Conservation (phyloP, 2,888 invertebrate genomes). For the Drosophila pullipes region DNA sequence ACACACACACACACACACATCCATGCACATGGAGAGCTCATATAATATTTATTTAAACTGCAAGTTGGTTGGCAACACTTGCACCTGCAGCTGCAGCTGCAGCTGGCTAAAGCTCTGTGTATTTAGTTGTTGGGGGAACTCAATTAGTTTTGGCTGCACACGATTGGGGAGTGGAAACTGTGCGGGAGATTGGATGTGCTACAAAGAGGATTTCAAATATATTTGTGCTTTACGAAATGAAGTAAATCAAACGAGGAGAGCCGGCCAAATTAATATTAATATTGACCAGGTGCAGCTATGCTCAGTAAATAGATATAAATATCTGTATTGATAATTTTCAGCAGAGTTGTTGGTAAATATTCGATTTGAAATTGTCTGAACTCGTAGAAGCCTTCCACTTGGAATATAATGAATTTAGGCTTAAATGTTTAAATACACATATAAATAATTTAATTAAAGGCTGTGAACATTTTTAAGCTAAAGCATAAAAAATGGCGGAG, state of each 20-base stretch:
- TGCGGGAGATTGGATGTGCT: neutral
- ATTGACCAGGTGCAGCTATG: conserved; percentile 11
- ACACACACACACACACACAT: conserved; percentile 18
- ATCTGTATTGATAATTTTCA: neutral
- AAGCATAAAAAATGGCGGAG: too few relatives aligned
- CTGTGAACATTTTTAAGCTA: too few relatives aligned
- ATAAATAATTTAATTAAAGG: neutral
- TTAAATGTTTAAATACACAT: neutral
- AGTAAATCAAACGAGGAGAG: conserved; percentile 19
- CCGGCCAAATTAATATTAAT: conserved; percentile 19
- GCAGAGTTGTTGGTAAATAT: neutral
- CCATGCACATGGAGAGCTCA: conserved; percentile 43
- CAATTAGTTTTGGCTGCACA: conserved; percentile 49
- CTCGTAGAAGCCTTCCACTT: neutral
- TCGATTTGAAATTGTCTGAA: neutral
- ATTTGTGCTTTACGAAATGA: conserved; percentile 15
- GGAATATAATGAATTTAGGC: too few relatives aligned
- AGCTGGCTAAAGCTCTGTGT: conserved; percentile 20
- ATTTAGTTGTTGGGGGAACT: conserved; percentile 23
- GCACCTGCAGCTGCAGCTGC: conserved; percentile 37
- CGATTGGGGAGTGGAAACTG: neutral
- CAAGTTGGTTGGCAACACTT: conserved; percentile 69
- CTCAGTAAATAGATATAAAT: neutral
- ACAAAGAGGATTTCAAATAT: conserved; percentile 9
- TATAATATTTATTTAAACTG: conserved; percentile 77